Conservation (phyloP, 2,797 vertebrate genomes). For the Microcaecilia unicolor region DNA sequence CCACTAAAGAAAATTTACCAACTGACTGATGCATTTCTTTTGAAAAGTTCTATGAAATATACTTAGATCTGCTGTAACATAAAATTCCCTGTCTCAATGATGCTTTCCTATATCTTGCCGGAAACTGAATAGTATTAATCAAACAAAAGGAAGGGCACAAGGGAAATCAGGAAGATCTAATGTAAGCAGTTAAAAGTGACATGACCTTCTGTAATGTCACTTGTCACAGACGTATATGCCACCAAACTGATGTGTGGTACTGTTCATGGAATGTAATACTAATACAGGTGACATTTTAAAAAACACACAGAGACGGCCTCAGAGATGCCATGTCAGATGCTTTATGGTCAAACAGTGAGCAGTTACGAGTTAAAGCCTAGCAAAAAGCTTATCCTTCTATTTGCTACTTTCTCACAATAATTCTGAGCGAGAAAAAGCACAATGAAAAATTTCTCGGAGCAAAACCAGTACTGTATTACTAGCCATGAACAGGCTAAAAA, state of each 20-base stretch:
- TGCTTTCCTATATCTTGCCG: conserved; percentile 41
- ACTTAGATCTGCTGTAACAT: conserved; percentile 13
- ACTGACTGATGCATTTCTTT: too few relatives aligned
- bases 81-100: conserved; percentile 42
- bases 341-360: conserved; percentile 30
- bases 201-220: conserved; percentile 97
- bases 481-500: too few relatives aligned
- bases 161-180: conserved; percentile 95
- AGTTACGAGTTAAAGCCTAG: conserved; percentile 11
- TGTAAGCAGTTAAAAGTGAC: conserved; percentile 94
- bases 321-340: conserved; percentile 12
- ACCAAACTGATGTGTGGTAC: conserved; percentile 44
- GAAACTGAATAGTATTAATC: conserved; percentile 60
- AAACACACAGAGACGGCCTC: conserved; percentile 22
- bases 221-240: conserved; percentile 81
- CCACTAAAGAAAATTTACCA: background rate
- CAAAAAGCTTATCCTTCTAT: conserved; percentile 7
- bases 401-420: background rate
- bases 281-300: conserved; percentile 52
- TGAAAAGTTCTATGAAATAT: conserved; percentile 8
- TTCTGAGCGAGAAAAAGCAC: background rate
- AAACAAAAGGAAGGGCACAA: conserved; percentile 65
- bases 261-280: conserved; percentile 41
- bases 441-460: background rate
- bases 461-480: too few relatives aligned